A percentile compares a stretch with the other conserved stretches of the same genome.
Evolutionary conservation across 2,113 vertebrate species (phyloP).

Genomic region (Pitta sordida): DNA sequence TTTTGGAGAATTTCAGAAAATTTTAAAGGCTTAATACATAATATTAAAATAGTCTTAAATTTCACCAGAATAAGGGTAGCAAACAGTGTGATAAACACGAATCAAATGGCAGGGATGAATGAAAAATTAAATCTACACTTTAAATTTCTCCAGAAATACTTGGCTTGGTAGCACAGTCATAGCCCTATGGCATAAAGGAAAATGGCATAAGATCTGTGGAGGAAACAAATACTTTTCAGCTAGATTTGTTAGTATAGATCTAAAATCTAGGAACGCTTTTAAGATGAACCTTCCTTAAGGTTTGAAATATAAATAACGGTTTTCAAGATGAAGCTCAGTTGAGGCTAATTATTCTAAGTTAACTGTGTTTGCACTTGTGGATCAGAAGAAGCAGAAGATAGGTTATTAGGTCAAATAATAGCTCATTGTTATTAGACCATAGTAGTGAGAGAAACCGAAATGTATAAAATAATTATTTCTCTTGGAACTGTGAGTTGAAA

Average conservation of each 20-base stretch:
- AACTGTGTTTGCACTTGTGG: neutral
- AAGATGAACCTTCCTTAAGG: neutral
- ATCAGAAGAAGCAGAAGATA: neutral
- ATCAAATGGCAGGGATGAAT: neutral
- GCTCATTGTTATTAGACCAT: neutral
- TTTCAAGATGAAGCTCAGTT: neutral
- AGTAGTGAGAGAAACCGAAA: neutral
- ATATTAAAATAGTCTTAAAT: neutral
- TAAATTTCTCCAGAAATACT: neutral
- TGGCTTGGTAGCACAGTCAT: neutral
- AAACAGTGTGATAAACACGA: neutral
- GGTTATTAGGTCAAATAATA: neutral
- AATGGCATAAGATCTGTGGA: neutral
- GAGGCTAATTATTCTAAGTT: neutral
- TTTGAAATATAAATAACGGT: neutral
- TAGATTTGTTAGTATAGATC: neutral
- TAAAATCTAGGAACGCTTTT: neutral
- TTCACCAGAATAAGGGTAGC: neutral
- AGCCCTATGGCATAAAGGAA: neutral
- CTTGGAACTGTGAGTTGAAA: neutral
- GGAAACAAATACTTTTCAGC: neutral
- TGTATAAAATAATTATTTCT: neutral
- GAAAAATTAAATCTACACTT: accelerated
- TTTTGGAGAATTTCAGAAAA: neutral
- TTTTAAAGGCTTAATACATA: neutral